These are phyloP conservation scores for Phragmatobia fuliginosa DNA, from an alignment of 2,888 invertebrate species.

Conservation along the genomic window DNA sequence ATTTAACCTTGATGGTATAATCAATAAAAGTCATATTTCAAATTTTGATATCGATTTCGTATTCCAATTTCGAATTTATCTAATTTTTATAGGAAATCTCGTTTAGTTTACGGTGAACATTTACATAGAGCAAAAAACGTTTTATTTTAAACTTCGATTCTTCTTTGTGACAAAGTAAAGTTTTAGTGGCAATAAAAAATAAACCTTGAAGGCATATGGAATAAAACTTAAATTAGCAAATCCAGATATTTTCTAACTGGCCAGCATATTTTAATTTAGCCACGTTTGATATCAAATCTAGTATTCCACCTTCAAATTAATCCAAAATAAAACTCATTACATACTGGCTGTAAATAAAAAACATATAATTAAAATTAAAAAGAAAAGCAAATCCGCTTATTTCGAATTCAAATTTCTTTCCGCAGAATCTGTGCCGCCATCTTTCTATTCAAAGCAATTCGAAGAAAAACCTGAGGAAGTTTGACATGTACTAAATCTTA, in stretches of 20 bases:
- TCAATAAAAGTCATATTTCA: not conserved
- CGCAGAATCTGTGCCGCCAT: conserved; percentile 18
- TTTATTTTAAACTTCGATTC: not conserved
- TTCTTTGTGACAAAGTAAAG: not conserved
- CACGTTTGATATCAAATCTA: not conserved
- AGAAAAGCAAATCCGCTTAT: not conserved
- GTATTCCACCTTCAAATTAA: not conserved
- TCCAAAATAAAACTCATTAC: not conserved
- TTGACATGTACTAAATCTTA: conserved; percentile 47
- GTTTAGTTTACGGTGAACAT: not conserved
- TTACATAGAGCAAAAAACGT: no score
- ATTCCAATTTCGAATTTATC: not conserved
- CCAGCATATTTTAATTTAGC: not conserved
- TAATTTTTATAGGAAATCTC: not conserved
- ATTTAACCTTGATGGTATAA: not conserved
- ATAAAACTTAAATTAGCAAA: not conserved
- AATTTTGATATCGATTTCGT: not conserved
- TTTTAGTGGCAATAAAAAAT: not conserved
- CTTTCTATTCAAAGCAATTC: conserved; percentile 31
- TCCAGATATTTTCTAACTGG: not conserved
- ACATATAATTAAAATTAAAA: not conserved
- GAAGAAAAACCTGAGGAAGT: conserved; percentile 40
- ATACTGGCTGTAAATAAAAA: not conserved
- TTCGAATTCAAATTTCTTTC: conserved; percentile 10
- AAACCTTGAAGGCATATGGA: not conserved